A percentile compares a stretch with the other conserved stretches of the same genome.
These are phyloP conservation scores for Leuciscus idus DNA, from an alignment of 2,113 vertebrate species.

Conservation along the genomic window DNA sequence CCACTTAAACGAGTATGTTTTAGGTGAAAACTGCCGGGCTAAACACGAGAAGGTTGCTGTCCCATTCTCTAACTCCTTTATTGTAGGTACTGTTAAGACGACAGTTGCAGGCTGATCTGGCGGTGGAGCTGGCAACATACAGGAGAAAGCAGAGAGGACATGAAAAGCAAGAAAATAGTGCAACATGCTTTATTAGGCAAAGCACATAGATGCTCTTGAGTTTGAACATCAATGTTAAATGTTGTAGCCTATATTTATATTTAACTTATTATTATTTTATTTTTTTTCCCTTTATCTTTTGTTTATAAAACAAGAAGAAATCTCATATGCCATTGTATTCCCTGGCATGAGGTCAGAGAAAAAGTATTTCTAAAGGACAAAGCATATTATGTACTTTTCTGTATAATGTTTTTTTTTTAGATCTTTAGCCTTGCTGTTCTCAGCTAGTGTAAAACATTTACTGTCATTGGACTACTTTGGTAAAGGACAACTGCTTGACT, in stretches of 20 bases:
- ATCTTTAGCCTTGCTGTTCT: neutral
- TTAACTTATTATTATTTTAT: too few relatives aligned
- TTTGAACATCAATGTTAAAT: neutral
- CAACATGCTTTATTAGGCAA: neutral
- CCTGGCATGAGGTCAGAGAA: too few relatives aligned
- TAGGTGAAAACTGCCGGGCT: conserved; percentile 71
- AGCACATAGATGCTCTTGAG: neutral
- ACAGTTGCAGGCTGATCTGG: conserved; percentile 37
- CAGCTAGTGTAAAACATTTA: neutral
- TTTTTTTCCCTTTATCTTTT: too few relatives aligned
- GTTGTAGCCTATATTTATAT: neutral
- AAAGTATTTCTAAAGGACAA: neutral
- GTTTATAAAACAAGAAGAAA: neutral
- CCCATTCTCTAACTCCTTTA: conserved; percentile 11
- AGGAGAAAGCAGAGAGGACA: conserved; percentile 35
- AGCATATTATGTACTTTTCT: neutral
- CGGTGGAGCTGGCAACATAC: conserved; percentile 37
- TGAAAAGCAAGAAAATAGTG: conserved; percentile 31
- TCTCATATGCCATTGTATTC: neutral
- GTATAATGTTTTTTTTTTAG: neutral
- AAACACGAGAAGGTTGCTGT: conserved; percentile 64
- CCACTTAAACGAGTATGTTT: conserved; percentile 63
- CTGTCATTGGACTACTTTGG: neutral
- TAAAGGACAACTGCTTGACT: neutral
- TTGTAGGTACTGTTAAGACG: conserved; percentile 43